Conservation (phyloP, 2,797 vertebrate genomes). For the Spondyliosoma cantharus region DNA sequence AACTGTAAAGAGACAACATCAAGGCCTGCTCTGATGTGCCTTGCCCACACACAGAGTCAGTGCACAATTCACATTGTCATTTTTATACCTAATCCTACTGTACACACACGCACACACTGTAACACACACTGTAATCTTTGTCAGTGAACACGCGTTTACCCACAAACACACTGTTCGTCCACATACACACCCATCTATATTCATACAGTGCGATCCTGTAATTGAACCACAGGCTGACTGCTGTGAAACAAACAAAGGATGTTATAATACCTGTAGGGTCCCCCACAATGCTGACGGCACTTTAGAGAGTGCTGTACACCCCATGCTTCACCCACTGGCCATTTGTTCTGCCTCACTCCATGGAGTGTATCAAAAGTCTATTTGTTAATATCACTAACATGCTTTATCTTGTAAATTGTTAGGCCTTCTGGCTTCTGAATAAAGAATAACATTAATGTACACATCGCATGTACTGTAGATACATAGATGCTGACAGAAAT, state of each 20-base stretch:
- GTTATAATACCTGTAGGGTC: conserved; percentile 22
- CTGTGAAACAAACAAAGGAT: conserved; percentile 36
- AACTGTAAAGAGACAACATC: conserved; percentile 27
- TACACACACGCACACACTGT: not conserved
- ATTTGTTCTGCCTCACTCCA: conserved; percentile 30
- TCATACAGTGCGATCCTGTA: not conserved
- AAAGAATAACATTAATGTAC: not conserved
- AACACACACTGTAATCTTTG: conserved; percentile 17
- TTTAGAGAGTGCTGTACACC: conserved; percentile 9
- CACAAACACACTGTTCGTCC: not conserved
- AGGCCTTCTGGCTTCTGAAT: not conserved
- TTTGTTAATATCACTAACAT: conserved; percentile 36
- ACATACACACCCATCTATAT: no score
- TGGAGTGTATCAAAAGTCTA: conserved; percentile 5
- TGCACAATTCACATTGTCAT: not conserved
- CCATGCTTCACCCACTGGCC: conserved; percentile 47
- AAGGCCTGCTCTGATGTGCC: conserved; percentile 17
- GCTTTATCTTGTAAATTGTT: conserved; percentile 5
- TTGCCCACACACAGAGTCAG: conserved; percentile 23
- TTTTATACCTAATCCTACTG: not conserved
- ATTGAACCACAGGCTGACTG: conserved; percentile 18
- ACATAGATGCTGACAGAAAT: not conserved
- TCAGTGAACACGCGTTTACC: conserved; percentile 5
- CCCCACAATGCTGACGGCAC: not conserved
- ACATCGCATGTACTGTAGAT: not conserved